Conservation (phyloP, 2,113 vertebrate genomes). For the Chrysochloris asiatica region DNA sequence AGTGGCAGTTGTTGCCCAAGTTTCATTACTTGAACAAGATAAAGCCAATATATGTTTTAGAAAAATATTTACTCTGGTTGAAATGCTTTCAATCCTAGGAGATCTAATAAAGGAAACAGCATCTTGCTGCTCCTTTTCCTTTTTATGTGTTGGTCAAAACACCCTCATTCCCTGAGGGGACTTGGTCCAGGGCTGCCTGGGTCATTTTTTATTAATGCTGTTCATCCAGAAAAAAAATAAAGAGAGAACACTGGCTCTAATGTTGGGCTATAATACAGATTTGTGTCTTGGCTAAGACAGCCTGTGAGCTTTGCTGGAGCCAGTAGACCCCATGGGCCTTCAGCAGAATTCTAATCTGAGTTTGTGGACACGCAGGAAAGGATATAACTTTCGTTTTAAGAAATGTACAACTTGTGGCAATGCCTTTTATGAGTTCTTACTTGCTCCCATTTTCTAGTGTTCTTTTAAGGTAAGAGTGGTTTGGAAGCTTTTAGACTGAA, state of each 20-base stretch:
- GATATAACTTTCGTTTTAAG: not conserved
- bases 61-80: conserved; percentile 19
- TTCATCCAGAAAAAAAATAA: not conserved
- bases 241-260: not conserved
- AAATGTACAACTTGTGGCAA: not conserved
- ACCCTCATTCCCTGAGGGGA: not conserved
- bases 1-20: not conserved
- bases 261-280: not conserved
- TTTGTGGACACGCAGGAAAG: not conserved
- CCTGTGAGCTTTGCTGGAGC: not conserved
- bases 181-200: not conserved
- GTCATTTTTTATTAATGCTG: not conserved
- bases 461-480: not conserved
- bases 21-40: not conserved
- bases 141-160: not conserved
- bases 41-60: not conserved
- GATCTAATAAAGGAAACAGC: conserved; percentile 15
- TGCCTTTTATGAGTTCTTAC: not conserved
- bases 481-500: not conserved
- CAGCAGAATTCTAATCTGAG: not conserved
- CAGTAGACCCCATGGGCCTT: not conserved
- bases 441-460: not conserved
- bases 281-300: not conserved
- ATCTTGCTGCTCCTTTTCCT: not conserved
- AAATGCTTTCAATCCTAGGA: not conserved